phyloP scores from a whole-genome alignment of 2,797 vertebrate genomes.

The Anisognathus igniventris region DNA sequence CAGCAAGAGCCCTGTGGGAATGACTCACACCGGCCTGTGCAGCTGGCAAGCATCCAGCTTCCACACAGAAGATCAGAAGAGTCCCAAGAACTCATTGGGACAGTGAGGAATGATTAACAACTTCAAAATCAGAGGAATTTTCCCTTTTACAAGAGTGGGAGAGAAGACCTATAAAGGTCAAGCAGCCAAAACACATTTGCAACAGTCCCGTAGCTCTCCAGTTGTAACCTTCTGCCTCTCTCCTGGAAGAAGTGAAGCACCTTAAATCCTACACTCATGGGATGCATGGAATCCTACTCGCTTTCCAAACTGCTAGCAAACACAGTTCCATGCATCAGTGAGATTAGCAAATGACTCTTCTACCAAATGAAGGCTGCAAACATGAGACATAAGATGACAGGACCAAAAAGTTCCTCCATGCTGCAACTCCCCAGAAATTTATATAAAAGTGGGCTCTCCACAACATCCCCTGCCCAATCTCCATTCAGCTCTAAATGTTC shows the following conservation, averaged over 20 bases:
- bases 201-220: not conserved
- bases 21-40: not conserved
- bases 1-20: constrained; percentile 36
- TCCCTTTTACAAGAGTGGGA: not conserved
- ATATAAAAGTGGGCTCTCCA: not conserved
- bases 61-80: not conserved
- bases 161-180: not conserved
- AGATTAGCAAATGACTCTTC: not conserved
- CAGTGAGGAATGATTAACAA: not conserved
- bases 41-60: not conserved
- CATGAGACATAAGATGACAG: not conserved
- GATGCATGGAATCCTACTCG: not conserved
- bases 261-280: not conserved
- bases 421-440: not conserved
- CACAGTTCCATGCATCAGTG: not conserved
- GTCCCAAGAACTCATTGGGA: not conserved
- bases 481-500: not conserved
- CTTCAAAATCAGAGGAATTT: not conserved
- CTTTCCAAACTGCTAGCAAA: not conserved
- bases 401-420: not conserved
- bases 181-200: not conserved
- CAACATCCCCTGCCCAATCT: not conserved
- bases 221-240: not conserved
- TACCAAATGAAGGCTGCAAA: not conserved
- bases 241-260: not conserved